Conservation (phyloP, 2,797 vertebrate genomes). For the Limosa lapponica region DNA sequence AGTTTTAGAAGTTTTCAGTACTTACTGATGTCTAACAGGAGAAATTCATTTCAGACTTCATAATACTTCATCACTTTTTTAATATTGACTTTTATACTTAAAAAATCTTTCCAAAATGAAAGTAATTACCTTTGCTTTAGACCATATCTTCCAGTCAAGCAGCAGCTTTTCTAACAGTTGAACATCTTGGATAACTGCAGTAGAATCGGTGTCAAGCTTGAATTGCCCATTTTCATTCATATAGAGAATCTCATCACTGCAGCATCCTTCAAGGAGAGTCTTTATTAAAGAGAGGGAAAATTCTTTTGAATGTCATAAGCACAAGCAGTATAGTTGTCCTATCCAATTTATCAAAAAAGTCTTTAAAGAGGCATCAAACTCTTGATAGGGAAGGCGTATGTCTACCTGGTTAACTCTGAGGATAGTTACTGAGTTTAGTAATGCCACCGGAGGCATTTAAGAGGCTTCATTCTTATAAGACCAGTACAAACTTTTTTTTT, state of each 20-base stretch:
- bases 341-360: neutral
- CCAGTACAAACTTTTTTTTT: neutral
- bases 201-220: constrained; percentile 84
- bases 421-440: neutral
- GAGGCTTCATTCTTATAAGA: neutral
- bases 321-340: neutral
- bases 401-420: neutral
- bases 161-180: constrained; percentile 89
- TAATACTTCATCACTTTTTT: neutral
- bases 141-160: constrained; percentile 98
- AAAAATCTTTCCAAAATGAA: neutral
- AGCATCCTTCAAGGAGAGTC: constrained; percentile 93
- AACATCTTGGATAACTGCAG: constrained; percentile 91
- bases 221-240: constrained; percentile 86
- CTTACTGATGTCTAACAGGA: neutral
- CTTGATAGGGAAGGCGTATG: neutral
- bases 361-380: neutral
- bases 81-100: neutral
- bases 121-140: constrained; percentile 89
- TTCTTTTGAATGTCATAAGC: neutral
- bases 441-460: neutral
- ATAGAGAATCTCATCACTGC: constrained; percentile 85
- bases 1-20: neutral
- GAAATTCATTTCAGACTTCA: neutral
- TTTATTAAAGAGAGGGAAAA: constrained; percentile 48